Percentiles rank a stretch among this genome's conserved stretches.
phyloP scores from a whole-genome alignment of 2,888 invertebrate genomes.

The Megaustenia siamemsis region DNA sequence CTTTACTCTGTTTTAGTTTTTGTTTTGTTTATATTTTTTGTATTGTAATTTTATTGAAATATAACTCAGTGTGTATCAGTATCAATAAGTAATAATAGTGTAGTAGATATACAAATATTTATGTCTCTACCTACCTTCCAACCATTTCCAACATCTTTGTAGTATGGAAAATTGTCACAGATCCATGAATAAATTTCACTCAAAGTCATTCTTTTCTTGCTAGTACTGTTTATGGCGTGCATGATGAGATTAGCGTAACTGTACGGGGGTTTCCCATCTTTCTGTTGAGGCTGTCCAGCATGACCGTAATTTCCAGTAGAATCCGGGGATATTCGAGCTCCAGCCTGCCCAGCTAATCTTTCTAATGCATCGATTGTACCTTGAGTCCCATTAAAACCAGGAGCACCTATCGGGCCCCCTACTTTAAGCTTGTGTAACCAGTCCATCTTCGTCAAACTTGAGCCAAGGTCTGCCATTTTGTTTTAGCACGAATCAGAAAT shows the following conservation, averaged over 20 bases:
- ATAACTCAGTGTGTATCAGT: no score
- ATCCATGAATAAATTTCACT: slow-evolving; percentile 88
- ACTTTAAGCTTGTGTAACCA: slow-evolving; percentile 81
- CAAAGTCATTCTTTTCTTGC: slow-evolving; percentile 87
- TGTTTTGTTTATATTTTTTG: no score
- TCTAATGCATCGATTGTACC: slow-evolving; percentile 60
- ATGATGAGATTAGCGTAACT: slow-evolving; percentile 87
- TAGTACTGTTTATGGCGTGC: slow-evolving; percentile 85
- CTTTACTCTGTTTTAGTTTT: no score
- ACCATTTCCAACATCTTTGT: slow-evolving; percentile 85
- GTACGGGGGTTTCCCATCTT: slow-evolving; percentile 81
- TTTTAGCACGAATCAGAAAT: slow-evolving; percentile 72
- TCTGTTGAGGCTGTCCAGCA: slow-evolving; percentile 65
- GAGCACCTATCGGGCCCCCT: slow-evolving; percentile 47
- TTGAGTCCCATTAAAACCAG: slow-evolving; percentile 60
- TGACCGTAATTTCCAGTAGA: slow-evolving; percentile 72
- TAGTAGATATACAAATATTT: no score
- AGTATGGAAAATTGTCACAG: slow-evolving; percentile 87
- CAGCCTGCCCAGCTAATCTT: slow-evolving; percentile 70
- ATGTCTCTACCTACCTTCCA: slow-evolving; percentile 84
- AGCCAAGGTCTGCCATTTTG: slow-evolving; percentile 63
- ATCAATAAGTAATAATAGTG: no score
- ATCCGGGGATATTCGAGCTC: slow-evolving; percentile 74
- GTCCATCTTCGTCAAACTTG: slow-evolving; percentile 82
- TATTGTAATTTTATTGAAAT: no score